phyloP scores from a whole-genome alignment of 2,888 invertebrate species.

The Agriopis marginaria region DNA sequence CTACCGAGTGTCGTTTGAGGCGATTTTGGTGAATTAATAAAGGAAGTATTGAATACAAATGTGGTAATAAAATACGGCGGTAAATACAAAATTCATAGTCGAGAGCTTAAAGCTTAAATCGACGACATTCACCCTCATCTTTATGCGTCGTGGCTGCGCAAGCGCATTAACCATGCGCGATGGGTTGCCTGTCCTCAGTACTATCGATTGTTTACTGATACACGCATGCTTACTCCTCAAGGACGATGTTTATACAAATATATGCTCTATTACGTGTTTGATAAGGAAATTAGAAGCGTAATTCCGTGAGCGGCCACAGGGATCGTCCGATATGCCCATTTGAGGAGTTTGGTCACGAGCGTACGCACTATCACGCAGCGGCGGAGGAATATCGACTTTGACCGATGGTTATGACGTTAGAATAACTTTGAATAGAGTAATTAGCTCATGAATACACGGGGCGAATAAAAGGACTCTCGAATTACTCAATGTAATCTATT shows the following conservation, averaged over 20 bases:
- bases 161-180: conserved; percentile 78
- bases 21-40: conserved; percentile 58
- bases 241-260: conserved; percentile 60
- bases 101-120: conserved; percentile 62
- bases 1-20: conserved; percentile 45
- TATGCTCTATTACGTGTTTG: conserved; percentile 59
- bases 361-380: conserved; percentile 69
- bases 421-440: conserved; percentile 84
- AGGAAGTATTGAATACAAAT: conserved; percentile 76
- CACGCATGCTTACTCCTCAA: conserved; percentile 62
- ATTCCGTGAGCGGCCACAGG: conserved; percentile 65
- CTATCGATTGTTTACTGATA: conserved; percentile 79
- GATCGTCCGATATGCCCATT: conserved; percentile 71
- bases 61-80: conserved; percentile 67
- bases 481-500: conserved; percentile 64
- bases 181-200: conserved; percentile 67
- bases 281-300: conserved; percentile 55
- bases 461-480: conserved; percentile 64
- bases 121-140: conserved; percentile 70
- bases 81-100: conserved; percentile 70
- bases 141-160: conserved; percentile 70
- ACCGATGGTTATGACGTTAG: conserved; percentile 82
- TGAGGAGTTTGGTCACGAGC: conserved; percentile 82
- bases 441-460: conserved; percentile 78
- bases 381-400: conserved; percentile 77